Conservation (phyloP, 23 tunicate species). For the Ascidia mentula region DNA sequence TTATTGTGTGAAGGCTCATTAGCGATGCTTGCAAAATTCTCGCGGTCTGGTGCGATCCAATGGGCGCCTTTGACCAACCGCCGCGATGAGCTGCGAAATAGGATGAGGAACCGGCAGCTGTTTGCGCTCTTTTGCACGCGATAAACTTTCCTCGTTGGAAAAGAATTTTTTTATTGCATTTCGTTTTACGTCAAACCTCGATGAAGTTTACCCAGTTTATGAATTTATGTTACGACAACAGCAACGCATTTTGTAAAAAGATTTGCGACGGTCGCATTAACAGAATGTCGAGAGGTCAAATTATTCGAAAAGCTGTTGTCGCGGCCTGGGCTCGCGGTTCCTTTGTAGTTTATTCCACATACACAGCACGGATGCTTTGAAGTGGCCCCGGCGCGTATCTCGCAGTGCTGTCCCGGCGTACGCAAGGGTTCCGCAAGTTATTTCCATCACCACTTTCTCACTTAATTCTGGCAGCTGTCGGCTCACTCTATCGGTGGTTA, state of each 20-base stretch:
- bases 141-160: no score
- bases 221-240: no score
- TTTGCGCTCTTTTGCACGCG: no score
- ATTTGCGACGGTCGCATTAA: no score
- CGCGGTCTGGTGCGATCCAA: conserved; percentile 1
- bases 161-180: no score
- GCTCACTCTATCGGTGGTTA: not conserved
- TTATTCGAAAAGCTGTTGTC: not conserved
- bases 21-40: not conserved
- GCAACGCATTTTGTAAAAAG: no score
- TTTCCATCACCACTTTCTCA: not conserved
- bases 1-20: conserved; percentile 3
- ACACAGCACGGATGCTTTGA: not conserved
- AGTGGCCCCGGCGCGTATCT: not conserved
- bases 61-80: not conserved
- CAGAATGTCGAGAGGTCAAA: no score
- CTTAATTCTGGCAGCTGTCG: conserved; percentile 1
- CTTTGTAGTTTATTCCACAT: not conserved
- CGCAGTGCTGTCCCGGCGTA: not conserved
- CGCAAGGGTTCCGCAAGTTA: not conserved
- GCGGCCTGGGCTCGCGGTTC: not conserved
- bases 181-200: no score
- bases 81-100: no score
- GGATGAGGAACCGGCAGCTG: no score
- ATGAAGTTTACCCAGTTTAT: no score